These are phyloP conservation scores for Macroramphosus scolopax DNA, from an alignment of 2,797 vertebrate genomes.

Conservation along the genomic window DNA sequence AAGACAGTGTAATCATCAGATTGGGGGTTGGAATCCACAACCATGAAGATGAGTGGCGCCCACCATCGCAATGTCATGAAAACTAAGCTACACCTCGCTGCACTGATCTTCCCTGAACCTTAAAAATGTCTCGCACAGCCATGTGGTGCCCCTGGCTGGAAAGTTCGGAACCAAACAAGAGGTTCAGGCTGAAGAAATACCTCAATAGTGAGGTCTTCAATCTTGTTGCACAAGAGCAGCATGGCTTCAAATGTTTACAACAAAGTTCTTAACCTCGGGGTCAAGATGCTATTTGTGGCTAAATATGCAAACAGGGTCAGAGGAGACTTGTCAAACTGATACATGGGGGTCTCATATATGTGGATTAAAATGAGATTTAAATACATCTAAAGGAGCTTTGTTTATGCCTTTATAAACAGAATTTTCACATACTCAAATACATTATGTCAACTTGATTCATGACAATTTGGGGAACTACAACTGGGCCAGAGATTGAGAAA, in stretches of 20 bases:
- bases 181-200: constrained; percentile 38
- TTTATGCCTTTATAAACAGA: constrained; percentile 9
- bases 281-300: constrained; percentile 50
- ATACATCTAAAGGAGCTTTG: constrained; percentile 13
- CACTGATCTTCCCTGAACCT: constrained; percentile 36
- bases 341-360: constrained; percentile 30
- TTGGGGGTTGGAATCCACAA: constrained; percentile 59
- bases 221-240: constrained; percentile 55
- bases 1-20: constrained; percentile 70
- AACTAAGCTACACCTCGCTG: constrained; percentile 54
- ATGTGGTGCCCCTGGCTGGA: constrained; percentile 39
- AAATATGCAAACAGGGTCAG: constrained; percentile 47
- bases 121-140: constrained; percentile 46
- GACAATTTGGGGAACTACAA: constrained; percentile 8
- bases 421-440: constrained; percentile 8
- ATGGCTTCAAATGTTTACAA: constrained; percentile 50
- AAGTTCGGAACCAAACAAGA: constrained; percentile 43
- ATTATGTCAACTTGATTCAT: background rate
- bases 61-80: constrained; percentile 58
- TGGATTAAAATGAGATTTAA: constrained; percentile 19
- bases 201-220: too few relatives aligned
- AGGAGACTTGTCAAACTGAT: constrained; percentile 40
- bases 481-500: constrained; percentile 27
- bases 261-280: constrained; percentile 31
- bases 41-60: constrained; percentile 70